These are phyloP conservation scores for Bufo bufo DNA, from an alignment of 2,113 vertebrate genomes.

Conservation along the genomic window DNA sequence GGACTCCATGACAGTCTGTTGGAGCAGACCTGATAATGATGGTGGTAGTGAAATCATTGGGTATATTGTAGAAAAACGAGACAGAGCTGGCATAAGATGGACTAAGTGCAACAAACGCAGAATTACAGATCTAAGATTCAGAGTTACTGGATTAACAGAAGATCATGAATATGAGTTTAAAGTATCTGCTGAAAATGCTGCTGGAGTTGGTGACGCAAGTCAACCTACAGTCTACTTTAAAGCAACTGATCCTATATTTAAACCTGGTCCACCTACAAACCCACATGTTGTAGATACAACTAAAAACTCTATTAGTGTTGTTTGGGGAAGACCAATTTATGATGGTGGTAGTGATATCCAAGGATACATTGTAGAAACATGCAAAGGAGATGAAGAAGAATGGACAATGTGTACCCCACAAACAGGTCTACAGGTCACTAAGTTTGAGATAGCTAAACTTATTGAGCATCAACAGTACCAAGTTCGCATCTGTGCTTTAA, in stretches of 20 bases:
- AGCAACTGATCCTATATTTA: slow-evolving; percentile 94
- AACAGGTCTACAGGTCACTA: slow-evolving; percentile 81
- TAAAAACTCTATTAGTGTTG: slow-evolving; percentile 82
- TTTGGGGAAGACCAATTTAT: slow-evolving; percentile 95
- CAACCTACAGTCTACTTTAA: slow-evolving; percentile 85
- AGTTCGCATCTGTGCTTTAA: slow-evolving; percentile 89
- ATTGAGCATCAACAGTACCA: slow-evolving; percentile 96
- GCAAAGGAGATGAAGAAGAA: slow-evolving; percentile 95
- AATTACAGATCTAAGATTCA: slow-evolving; percentile 92
- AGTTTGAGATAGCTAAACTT: slow-evolving; percentile 89
- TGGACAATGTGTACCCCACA: slow-evolving; percentile 91
- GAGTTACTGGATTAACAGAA: slow-evolving; percentile 92
- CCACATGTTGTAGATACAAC: slow-evolving; percentile 83
- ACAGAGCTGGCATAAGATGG: slow-evolving; percentile 93
- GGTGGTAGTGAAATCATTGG: slow-evolving; percentile 93
- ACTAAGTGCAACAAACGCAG: slow-evolving; percentile 96
- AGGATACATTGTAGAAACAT: slow-evolving; percentile 92
- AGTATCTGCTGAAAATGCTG: slow-evolving; percentile 95
- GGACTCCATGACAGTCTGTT: slow-evolving; percentile 98
- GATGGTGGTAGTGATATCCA: slow-evolving; percentile 95
- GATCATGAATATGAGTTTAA: slow-evolving; percentile 98
- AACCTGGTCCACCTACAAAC: slow-evolving; percentile 91
- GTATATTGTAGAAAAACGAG: slow-evolving; percentile 96
- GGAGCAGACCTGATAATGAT: slow-evolving; percentile 88
- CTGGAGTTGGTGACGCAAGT: slow-evolving; percentile 89